Evolutionary conservation across 2,888 invertebrate species (phyloP).

Genomic region (Luperina nickerlii): DNA sequence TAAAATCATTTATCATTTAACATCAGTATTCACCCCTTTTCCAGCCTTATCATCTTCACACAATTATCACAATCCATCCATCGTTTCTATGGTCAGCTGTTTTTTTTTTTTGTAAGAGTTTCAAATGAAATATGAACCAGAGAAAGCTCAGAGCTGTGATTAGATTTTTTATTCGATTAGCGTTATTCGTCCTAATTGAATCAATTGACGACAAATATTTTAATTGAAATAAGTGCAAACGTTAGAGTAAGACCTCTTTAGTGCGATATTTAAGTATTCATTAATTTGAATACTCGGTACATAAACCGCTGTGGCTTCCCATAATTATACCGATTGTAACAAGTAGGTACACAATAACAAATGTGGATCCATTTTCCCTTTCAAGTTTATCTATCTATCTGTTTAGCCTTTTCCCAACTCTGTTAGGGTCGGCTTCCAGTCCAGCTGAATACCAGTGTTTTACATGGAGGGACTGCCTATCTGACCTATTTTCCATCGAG

Average conservation of each 20-base stretch:
- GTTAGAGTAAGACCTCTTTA: slow-evolving; percentile 9
- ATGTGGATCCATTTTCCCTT: neutral
- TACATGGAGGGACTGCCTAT: too few species aligned
- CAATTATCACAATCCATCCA: neutral
- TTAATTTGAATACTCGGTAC: neutral
- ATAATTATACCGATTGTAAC: neutral
- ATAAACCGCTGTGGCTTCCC: neutral
- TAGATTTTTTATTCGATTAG: slow-evolving; percentile 8
- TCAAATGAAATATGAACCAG: slow-evolving; percentile 13
- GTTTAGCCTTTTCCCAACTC: too few species aligned
- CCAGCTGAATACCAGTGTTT: too few species aligned
- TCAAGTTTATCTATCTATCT: too few species aligned
- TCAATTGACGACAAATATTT: slow-evolving; percentile 20
- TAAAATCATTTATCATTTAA: too few species aligned
- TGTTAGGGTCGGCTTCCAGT: too few species aligned
- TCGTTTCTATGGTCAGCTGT: neutral
- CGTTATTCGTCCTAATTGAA: slow-evolving; percentile 47
- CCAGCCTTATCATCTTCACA: neutral
- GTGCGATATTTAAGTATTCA: neutral
- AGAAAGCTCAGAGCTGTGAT: slow-evolving; percentile 33
- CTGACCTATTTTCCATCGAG: too few species aligned
- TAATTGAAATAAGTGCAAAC: slow-evolving; percentile 38
- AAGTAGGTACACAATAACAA: neutral
- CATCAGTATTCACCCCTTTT: neutral
- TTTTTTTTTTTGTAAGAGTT: slow-evolving; percentile 5